Evolutionary conservation across 2,888 invertebrate genomes (phyloP), one percentile per base, ranked within the genome.

Genomic region (Acrobasis suavella): DNA sequence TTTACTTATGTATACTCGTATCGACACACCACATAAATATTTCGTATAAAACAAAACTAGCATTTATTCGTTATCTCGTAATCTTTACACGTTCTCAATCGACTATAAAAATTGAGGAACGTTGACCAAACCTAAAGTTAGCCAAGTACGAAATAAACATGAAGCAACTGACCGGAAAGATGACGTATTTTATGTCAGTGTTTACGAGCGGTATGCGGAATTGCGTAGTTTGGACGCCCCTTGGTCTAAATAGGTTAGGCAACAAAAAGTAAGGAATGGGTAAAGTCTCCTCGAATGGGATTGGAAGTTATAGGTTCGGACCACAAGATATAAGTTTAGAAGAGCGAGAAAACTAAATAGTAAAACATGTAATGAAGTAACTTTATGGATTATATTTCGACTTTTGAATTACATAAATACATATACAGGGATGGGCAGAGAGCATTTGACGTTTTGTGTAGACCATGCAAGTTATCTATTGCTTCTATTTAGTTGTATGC

Each of bases 81-180:
- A 42, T 42, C 42, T 42, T 42, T 42, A 42, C 42, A 42, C 42
- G 42, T 42, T 39, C 9, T 39, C 42, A 42, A 42, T 42, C 42
- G 9, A 22, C 22, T 51, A 22, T 22, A 22, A 10, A 46, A 16
- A 42, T 58, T n/a, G 17, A 22, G 22, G 15, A 58, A 39, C n/a
- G 42, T n/a, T 49, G 39, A 22, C 42, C 22, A 22, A 16, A 58
- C 58, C 15, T 46, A 49, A 58, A 22, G n/a, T 59, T 50, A 37
- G 50, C 16, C n/a, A 65, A 65, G 66, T 65, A 69, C 62, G 64
- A 68, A 71, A 74, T 72, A 72, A 72, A 75, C 71, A 76, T 73
- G 68, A 73, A 73, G 69, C 75, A 76, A 80, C 73, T 80, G 80
- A 80, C 78, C 80, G 77, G 78, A 77, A 80, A 74, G 69, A 76